Evolutionary conservation across 53 echinoderm and acorn worm species (phyloP).

Genomic region (Actinopyga echinites): DNA sequence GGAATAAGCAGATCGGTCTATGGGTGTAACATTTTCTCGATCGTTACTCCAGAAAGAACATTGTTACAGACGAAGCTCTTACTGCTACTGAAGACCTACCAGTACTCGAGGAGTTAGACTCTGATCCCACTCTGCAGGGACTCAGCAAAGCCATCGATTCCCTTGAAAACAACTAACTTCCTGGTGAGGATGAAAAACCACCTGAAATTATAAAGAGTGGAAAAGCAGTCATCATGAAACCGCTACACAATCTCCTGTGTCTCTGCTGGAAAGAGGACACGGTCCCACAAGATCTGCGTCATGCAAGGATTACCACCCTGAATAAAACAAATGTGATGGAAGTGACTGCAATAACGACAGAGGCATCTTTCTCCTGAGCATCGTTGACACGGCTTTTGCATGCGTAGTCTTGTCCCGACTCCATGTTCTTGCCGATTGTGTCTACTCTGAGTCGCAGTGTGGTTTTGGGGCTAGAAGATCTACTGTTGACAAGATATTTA

Average conservation of each 20-base stretch:
- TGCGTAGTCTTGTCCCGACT: constrained; percentile 30
- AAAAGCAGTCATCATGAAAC: neutral
- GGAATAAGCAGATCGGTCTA: neutral
- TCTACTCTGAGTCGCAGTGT: constrained; percentile 56
- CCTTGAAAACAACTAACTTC: neutral
- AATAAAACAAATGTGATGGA: constrained; percentile 57
- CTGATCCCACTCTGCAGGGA: neutral
- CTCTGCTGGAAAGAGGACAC: constrained; percentile 44
- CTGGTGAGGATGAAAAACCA: neutral
- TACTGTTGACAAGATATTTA: constrained; percentile 56
- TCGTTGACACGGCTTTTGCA: constrained; percentile 50
- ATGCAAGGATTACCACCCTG: constrained; percentile 58
- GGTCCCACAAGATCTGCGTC: constrained; percentile 46
- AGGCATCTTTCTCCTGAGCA: constrained; percentile 54
- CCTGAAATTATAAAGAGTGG: no score
- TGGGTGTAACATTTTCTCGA: constrained; percentile 46
- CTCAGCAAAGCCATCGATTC: constrained; percentile 14
- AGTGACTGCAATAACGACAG: constrained; percentile 61
- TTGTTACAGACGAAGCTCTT: neutral
- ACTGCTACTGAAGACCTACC: neutral
- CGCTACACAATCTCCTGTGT: constrained; percentile 41
- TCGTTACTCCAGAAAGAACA: no score
- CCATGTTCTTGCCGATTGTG: constrained; percentile 38
- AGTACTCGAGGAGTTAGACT: constrained; percentile 22
- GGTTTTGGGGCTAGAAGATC: constrained; percentile 50